Conservation (phyloP, 2,113 vertebrate genomes). For the Grammomys surdaster region DNA sequence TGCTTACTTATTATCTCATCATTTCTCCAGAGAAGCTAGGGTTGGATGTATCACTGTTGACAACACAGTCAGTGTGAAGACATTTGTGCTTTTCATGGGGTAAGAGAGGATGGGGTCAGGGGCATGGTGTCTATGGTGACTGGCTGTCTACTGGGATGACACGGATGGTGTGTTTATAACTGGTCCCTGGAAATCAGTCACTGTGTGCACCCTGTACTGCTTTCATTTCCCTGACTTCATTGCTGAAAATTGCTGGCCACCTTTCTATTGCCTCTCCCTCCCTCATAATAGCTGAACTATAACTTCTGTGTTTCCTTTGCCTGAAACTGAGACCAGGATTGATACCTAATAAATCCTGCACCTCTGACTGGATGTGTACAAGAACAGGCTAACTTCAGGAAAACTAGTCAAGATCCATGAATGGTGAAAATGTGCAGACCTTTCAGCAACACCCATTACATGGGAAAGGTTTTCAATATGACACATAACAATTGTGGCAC, state of each 20-base stretch:
- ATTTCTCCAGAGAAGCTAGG: constrained; percentile 52
- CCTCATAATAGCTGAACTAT: constrained; percentile 78
- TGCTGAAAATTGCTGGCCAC: constrained; percentile 75
- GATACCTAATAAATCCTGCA: constrained; percentile 86
- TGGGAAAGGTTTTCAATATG: constrained; percentile 57
- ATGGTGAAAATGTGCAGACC: constrained; percentile 78
- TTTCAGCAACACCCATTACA: constrained; percentile 77
- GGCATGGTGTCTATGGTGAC: background rate
- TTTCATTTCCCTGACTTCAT: constrained; percentile 68
- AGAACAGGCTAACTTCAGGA: constrained; percentile 78
- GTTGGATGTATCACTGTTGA: constrained; percentile 18
- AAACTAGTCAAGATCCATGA: constrained; percentile 81
- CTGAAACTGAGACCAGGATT: constrained; percentile 83
- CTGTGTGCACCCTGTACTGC: constrained; percentile 47
- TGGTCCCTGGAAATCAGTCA: constrained; percentile 63
- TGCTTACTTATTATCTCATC: constrained; percentile 66
- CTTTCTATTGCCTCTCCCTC: constrained; percentile 71
- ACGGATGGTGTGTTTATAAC: constrained; percentile 54
- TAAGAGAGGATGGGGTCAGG: background rate
- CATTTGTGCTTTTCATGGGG: background rate
- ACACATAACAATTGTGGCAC: background rate
- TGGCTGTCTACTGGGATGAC: background rate
- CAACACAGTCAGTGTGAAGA: background rate
- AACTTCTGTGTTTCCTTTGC: constrained; percentile 82
- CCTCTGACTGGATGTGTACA: constrained; percentile 71